Percentiles rank a stretch among this genome's conserved stretches.
Evolutionary conservation across 2,888 invertebrate genomes (phyloP).

Genomic region (Venusia cambrica): DNA sequence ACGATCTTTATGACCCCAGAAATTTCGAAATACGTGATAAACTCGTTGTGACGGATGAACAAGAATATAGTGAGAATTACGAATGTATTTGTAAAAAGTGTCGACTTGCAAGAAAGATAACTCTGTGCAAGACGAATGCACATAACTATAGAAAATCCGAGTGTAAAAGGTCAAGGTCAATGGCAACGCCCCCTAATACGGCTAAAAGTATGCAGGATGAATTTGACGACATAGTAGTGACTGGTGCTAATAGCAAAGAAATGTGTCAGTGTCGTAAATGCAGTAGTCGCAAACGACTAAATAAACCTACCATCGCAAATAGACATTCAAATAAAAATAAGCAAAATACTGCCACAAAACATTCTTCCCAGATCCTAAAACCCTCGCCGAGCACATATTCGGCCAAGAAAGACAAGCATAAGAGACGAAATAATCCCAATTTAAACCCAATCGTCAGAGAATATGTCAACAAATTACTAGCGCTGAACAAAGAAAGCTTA

Average conservation of each 20-base stretch:
- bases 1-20: conserved; percentile 38
- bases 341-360: conserved; percentile 23
- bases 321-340: conserved; percentile 33
- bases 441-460: conserved; percentile 60
- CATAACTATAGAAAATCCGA: conserved; percentile 24
- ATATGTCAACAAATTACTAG: conserved; percentile 63
- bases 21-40: conserved; percentile 27
- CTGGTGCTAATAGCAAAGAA: conserved; percentile 22
- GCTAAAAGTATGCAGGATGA: conserved; percentile 33
- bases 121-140: conserved; percentile 20
- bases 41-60: conserved; percentile 27
- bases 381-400: conserved; percentile 22
- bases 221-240: conserved; percentile 16
- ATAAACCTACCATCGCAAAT: conserved; percentile 16
- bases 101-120: conserved; percentile 29
- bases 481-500: conserved; percentile 59
- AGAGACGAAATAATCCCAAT: conserved; percentile 25
- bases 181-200: conserved; percentile 51
- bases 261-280: conserved; percentile 35
- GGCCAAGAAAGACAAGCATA: conserved; percentile 28
- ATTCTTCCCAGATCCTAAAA: conserved; percentile 27
- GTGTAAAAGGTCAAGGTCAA: conserved; percentile 18
- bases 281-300: conserved; percentile 15
- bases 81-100: conserved; percentile 45
- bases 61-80: conserved; percentile 31